Base-by-base conservation (phyloP, 2,113 vertebrate species). In the Trematomus loennbergii region DNA sequence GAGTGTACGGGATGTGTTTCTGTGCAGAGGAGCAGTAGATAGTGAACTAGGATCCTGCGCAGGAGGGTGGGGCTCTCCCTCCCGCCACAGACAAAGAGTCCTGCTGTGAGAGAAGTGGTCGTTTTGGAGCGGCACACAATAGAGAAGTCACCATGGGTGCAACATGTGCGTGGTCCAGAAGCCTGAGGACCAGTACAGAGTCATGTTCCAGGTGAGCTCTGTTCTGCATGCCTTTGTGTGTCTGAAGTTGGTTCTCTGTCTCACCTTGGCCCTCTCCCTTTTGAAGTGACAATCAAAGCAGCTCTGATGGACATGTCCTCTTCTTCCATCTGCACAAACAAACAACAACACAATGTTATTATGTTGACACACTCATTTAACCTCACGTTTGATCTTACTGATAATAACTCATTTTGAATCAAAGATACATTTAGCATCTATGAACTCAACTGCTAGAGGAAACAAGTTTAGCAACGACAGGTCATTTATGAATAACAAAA, bases 161-260 rank as follows among this genome's bases (percentile, higher is more conserved):
- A 97, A 97, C 94, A 97, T 97, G 96, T 97, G 97, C 87, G 96
- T 97, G 91, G 96, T 97, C 77, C 96, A 96, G 88, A 96, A 96
- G 74, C 96, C 96, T 0, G 96, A 97, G 94, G 97, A 97, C 77
- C 97, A 97, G 84, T 97, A 96, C 95, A 94, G 96, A 92, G 96
- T 97, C 84, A 97, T 97, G 96, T 96, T 97, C 87, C 97, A 97
- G 96, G 96, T 97, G 93, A 95, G 96, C 69, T 0, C 72, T 55
- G n/a, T n/a, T n/a, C n/a, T n/a, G n/a, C n/a, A n/a, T n/a, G n/a
- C 54, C 67, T 79, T 57, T 79, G 62, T 76, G 2, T 25, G 25
- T 25, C 2, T 25, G 2, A 25, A 25, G 25, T 2, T 25, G 25
- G 25, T 65, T 76, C 9, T 72, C n/a, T 13, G 8, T 48, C 59